A percentile compares a stretch with the other conserved stretches of the same genome.
Evolutionary conservation across 1,140 invertebrate species (phyloP).

Genomic region (Acarapis woodi): DNA sequence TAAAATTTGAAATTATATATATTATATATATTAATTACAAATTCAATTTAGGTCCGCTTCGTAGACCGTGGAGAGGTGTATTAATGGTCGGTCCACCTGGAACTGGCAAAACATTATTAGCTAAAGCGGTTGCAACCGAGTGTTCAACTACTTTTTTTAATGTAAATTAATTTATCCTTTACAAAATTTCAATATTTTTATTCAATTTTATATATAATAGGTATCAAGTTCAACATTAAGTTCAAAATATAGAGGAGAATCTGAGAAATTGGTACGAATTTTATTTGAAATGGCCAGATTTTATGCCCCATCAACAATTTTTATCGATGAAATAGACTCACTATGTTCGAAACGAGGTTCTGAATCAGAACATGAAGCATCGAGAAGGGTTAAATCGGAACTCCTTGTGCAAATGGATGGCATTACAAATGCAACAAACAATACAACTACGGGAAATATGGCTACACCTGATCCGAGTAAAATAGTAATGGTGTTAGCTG

Average conservation of each 20-base stretch:
- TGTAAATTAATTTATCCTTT: too few species aligned
- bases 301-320: constrained; percentile 96
- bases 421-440: constrained; percentile 13
- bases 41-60: too few species aligned
- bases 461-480: constrained; percentile 28
- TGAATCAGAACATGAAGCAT: constrained; percentile 92
- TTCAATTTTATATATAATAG: too few species aligned
- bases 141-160: constrained; percentile 98
- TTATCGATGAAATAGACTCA: constrained; percentile 98
- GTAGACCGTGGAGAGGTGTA: constrained; percentile 71
- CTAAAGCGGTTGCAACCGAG: constrained; percentile 96
- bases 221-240: constrained; percentile 86
- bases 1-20: too few species aligned
- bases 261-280: constrained; percentile 84
- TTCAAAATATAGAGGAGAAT: constrained; percentile 93
- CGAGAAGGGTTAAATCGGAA: constrained; percentile 85
- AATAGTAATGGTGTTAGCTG: constrained; percentile 90
- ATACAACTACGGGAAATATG: too few species aligned
- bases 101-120: constrained; percentile 95
- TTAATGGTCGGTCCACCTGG: constrained; percentile 90
- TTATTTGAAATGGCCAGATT: constrained; percentile 97
- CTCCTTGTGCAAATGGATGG: constrained; percentile 96
- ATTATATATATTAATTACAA: too few species aligned
- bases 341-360: constrained; percentile 61
- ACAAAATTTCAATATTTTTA: too few species aligned